Evolutionary conservation across 30 jellyfish, hydroid and myxozoan species (phyloP), one percentile per base, ranked within the genome.

Genomic region (Sanderia malayensis): DNA sequence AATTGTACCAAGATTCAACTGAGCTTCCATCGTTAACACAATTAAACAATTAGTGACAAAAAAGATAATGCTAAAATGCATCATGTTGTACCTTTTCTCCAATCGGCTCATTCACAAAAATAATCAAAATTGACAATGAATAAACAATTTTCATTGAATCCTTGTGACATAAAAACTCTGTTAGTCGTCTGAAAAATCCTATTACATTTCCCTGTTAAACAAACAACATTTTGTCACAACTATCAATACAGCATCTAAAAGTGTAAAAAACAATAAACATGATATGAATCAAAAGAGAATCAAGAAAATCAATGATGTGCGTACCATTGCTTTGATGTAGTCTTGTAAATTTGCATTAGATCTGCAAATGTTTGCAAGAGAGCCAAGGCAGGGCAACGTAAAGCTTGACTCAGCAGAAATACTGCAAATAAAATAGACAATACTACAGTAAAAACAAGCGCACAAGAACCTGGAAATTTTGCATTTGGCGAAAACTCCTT

Each of bases 321-420:
- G 0, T 81, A 80, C 97, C 97, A 89, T 70, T 19, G 45, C 52
- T 60, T 82, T 89, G 28, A 89, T 58, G 61, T 34, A 76, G 27
- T 83, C 85, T 34, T 81, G 95, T 59, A 81, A 84, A 29, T 46
- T 29, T 1, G 10, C 30, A 44, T 76, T 81, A 23, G 72, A 67
- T 34, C 86, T 85, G 71, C 93, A 81, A 20, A 89, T 33, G 67
- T 82, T 89, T 37, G 97, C 95, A 8, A 89, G 60, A 34, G 88
- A 67, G 18, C 93, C 88, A 11, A 89, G 70, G 60, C 93, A 82
- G 0, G 93, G 79, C 37, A 79, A 8, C 33, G 84, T 69, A 8
- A 80, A 31, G 32, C 30, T 47, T 44, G 84, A 57, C 46, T 80
- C 93, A 53, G 79, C 25, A 26, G 84, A 24, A 30, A 58, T 19